Conservation (phyloP, 2,797 vertebrate genomes). For the Periparus ater region DNA sequence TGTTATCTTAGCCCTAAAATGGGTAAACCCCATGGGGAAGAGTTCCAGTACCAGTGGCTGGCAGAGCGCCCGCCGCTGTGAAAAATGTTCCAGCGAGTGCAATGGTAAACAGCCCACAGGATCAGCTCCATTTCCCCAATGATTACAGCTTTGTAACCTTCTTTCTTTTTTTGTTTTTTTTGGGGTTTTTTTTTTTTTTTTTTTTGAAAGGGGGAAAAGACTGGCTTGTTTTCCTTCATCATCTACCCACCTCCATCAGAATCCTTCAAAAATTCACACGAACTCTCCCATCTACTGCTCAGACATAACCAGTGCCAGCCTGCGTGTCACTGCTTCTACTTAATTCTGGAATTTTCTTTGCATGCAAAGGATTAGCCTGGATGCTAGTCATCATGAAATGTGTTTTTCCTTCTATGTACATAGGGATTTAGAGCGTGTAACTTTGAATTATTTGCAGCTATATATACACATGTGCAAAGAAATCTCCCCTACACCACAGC, state of each 20-base stretch:
- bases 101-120: not conserved
- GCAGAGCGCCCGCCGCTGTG: not conserved
- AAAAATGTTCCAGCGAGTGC: not conserved
- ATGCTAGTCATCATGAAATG: not conserved
- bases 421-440: not conserved
- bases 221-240: not conserved
- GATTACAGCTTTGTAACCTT: not conserved
- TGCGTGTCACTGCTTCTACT: not conserved
- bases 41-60: not conserved
- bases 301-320: not conserved
- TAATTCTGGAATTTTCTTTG: slow-evolving; percentile 10
- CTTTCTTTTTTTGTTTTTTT: not conserved
- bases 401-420: not conserved
- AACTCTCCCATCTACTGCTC: not conserved
- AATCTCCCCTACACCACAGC: not conserved
- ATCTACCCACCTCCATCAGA: not conserved
- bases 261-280: not conserved
- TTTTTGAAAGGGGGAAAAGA: not conserved
- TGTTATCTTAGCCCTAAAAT: not conserved
- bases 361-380: not conserved
- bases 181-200: too few species aligned
- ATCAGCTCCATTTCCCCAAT: not conserved
- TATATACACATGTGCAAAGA: not conserved
- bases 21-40: not conserved
- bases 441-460: not conserved